These are phyloP conservation scores for Eupithecia centaureata DNA, from an alignment of 2,888 invertebrate genomes.

Conservation along the genomic window DNA sequence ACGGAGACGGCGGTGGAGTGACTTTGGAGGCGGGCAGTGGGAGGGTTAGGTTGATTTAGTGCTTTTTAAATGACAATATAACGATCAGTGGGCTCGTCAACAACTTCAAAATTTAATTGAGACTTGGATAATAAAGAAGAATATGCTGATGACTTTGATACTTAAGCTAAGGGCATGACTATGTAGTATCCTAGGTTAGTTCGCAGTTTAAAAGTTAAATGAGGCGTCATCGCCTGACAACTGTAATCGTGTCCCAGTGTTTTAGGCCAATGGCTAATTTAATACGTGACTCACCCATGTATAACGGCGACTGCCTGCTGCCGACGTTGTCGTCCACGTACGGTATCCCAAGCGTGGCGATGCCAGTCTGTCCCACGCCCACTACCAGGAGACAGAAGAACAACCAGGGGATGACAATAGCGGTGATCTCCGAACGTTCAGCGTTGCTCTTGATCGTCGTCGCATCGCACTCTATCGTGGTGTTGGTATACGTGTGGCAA, in stretches of 20 bases:
- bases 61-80: constrained; percentile 48
- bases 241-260: not conserved
- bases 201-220: not conserved
- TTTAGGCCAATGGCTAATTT: constrained; percentile 10
- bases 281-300: constrained; percentile 88
- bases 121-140: not conserved
- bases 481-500: constrained; percentile 58
- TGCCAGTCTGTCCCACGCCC: constrained; percentile 96
- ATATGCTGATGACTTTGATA: not conserved
- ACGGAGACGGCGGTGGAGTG: constrained; percentile 55
- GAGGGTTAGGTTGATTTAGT: constrained; percentile 56
- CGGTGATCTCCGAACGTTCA: constrained; percentile 89
- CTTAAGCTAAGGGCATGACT: not conserved
- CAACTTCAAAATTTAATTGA: not conserved
- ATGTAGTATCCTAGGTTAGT: not conserved
- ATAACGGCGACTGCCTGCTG: constrained; percentile 94
- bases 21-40: constrained; percentile 51
- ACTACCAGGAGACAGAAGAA: constrained; percentile 94
- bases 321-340: constrained; percentile 97
- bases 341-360: constrained; percentile 95
- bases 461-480: constrained; percentile 81
- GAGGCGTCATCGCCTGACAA: not conserved
- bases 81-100: not conserved
- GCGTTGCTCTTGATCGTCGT: constrained; percentile 86
- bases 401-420: constrained; percentile 93